phyloP scores from a whole-genome alignment of 2,888 invertebrate genomes.

The Scelioninae gen. 2 region DNA sequence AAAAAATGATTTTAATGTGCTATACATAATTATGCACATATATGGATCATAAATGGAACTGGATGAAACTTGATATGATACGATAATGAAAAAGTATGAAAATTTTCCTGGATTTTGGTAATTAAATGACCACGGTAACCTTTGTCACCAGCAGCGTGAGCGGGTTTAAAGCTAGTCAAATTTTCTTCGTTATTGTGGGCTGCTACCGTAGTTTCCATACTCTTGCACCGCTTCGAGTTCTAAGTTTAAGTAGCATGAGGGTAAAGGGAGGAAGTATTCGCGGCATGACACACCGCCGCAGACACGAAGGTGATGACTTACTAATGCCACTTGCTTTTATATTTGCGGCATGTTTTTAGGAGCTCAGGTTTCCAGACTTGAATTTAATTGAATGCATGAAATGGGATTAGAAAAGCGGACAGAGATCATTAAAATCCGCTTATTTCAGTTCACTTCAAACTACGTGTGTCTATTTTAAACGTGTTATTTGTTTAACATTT shows the following conservation, averaged over 20 bases:
- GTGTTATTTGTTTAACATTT: too few relatives aligned
- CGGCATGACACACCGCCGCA: conserved; percentile 24
- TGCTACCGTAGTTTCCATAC: conserved; percentile 44
- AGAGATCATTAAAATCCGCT: too few relatives aligned
- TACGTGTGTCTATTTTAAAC: too few relatives aligned
- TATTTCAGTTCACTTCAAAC: too few relatives aligned
- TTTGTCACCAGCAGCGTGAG: conserved; percentile 17
- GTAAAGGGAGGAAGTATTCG: conserved; percentile 12
- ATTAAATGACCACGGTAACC: too few relatives aligned
- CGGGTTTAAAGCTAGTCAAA: conserved; percentile 34
- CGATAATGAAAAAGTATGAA: too few relatives aligned
- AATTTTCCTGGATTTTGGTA: too few relatives aligned
- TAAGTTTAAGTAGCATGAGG: conserved; percentile 34
- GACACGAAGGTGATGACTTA: conserved; percentile 27
- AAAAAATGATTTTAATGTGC: too few relatives aligned
- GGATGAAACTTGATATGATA: too few relatives aligned
- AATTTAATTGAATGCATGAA: conserved; percentile 17
- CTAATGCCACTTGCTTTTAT: conserved; percentile 48
- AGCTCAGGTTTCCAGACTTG: conserved; percentile 11
- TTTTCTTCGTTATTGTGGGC: conserved; percentile 43
- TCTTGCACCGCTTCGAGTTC: conserved; percentile 26
- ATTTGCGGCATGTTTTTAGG: conserved; percentile 33
- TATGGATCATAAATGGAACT: too few relatives aligned
- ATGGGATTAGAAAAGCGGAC: not conserved
- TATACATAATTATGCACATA: too few relatives aligned